phyloP scores from a whole-genome alignment of 1,140 invertebrate genomes.

The Phthorimaea operculella region DNA sequence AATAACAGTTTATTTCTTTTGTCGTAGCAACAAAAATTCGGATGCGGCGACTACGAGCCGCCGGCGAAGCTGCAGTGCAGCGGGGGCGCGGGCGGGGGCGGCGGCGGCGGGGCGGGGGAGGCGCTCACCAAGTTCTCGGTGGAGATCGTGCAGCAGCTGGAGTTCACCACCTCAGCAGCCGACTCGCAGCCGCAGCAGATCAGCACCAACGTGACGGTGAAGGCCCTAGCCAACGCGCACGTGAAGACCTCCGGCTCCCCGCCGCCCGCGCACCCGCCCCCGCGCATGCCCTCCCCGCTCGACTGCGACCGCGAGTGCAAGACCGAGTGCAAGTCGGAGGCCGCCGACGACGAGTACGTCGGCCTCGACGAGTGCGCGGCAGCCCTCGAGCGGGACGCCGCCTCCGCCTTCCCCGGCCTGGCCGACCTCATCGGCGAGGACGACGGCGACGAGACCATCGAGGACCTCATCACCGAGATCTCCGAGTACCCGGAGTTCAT shows the following conservation, averaged over 20 bases:
- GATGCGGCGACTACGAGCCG: slow-evolving; percentile 83
- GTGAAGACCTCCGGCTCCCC: slow-evolving; percentile 77
- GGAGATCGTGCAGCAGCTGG: slow-evolving; percentile 89
- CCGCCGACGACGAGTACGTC: slow-evolving; percentile 83
- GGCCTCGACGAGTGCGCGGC: slow-evolving; percentile 84
- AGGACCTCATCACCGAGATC: slow-evolving; percentile 89
- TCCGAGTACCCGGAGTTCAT: slow-evolving; percentile 86
- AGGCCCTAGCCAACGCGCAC: slow-evolving; percentile 84
- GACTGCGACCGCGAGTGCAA: slow-evolving; percentile 68
- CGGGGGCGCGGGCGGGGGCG: slow-evolving; percentile 45
- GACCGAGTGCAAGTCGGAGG: slow-evolving; percentile 85
- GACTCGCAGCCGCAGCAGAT: slow-evolving; percentile 89
- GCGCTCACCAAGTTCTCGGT: slow-evolving; percentile 86
- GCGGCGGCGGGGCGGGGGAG: slow-evolving; percentile 65
- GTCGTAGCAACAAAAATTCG: slow-evolving; percentile 86
- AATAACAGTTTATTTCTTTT: slow-evolving; percentile 21
- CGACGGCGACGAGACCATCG: slow-evolving; percentile 83
- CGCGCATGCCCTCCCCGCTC: slow-evolving; percentile 61
- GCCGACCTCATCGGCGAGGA: slow-evolving; percentile 86
- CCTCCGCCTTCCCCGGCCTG: slow-evolving; percentile 79
- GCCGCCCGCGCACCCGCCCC: slow-evolving; percentile 52
- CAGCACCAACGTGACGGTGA: slow-evolving; percentile 92
- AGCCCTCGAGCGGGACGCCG: slow-evolving; percentile 82
- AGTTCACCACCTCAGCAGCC: slow-evolving; percentile 85
- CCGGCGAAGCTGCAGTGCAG: slow-evolving; percentile 82